Percentiles rank a stretch among this genome's conserved stretches.
Evolutionary conservation across 2,113 vertebrate species (phyloP).

Genomic region (Axis porcinus): DNA sequence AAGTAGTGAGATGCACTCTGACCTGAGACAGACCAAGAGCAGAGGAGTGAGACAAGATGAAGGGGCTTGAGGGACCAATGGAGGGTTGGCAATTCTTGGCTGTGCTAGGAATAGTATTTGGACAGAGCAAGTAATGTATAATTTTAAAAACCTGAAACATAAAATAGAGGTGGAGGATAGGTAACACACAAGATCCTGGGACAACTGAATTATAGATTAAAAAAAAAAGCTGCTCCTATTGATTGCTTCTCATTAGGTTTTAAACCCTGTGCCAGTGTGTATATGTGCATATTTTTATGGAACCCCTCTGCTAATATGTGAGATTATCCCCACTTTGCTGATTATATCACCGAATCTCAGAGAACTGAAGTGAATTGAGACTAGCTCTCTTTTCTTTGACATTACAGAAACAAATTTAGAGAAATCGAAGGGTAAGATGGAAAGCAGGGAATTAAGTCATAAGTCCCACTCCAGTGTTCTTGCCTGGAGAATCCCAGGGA

Average conservation of each 20-base stretch:
- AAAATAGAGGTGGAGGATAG: background rate
- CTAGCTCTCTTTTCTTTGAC: background rate
- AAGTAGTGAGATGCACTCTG: background rate
- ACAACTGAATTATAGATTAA: background rate
- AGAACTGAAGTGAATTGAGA: background rate
- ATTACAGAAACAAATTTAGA: background rate
- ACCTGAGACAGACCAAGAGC: background rate
- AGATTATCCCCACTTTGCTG: background rate
- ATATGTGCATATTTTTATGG: background rate
- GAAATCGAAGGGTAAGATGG: background rate
- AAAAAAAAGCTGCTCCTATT: background rate
- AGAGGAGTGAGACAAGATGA: background rate
- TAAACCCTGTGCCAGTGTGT: background rate
- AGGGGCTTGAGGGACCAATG: background rate
- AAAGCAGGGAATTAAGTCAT: background rate
- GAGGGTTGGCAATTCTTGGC: background rate
- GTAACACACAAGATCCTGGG: background rate
- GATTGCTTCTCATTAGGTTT: background rate
- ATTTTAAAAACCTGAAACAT: background rate
- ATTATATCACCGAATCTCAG: background rate
- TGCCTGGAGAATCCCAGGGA: background rate
- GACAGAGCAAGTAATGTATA: background rate
- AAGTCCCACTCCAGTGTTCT: background rate
- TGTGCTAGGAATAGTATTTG: background rate
- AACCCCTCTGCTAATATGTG: background rate